Evolutionary conservation across 2,888 invertebrate genomes (phyloP), one percentile per base, ranked within the genome.

Genomic region (Drosophila nr. perissopoda): DNA sequence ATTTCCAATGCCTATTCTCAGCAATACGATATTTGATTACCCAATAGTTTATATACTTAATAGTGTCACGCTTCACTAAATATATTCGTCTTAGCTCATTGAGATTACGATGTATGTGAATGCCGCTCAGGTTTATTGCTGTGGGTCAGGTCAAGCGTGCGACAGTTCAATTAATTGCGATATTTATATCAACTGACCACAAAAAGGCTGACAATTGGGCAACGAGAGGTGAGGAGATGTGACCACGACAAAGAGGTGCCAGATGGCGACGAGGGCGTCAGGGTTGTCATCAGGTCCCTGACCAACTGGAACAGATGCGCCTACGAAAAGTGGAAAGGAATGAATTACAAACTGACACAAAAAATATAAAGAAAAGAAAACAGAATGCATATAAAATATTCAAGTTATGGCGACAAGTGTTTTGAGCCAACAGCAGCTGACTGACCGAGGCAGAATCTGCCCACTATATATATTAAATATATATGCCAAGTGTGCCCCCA

Each of bases 101-200:
- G 54, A 48, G 31, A 48, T 40, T n/a, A 51, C 57, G 70, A 69
- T 59, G 38, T 70, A 78, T 78, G 62, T 78, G 56, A 63, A 73
- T 69, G 69, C 68, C 56, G 57, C 11, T 13, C 60, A 51, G 70
- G 60, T 74, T 59, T 78, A 48, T 48, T 59, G 45, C 18, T 1
- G 16, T 31, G 27, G 36, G 49, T 16, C 56, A 66, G 71, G 75
- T 78, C 79, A 75, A 75, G 51, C 63, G 53, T 70, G 29, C 40
- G 57, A 87, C 79, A 84, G 81, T 73, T 89, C 89, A 84, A 87
- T 89, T 87, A 89, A 87, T 83, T 81, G 81, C 76, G 34, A 87
- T 85, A 80, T 87, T 87, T 87, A 87, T 87, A 75, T 73, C 80
- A 73, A 64, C 61, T 67, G 87, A 81, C 77, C 83, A 89, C 83